A percentile compares a stretch with the other conserved stretches of the same genome.
phyloP scores from a whole-genome alignment of 1,140 invertebrate species.

The Aphidius gifuensis region DNA sequence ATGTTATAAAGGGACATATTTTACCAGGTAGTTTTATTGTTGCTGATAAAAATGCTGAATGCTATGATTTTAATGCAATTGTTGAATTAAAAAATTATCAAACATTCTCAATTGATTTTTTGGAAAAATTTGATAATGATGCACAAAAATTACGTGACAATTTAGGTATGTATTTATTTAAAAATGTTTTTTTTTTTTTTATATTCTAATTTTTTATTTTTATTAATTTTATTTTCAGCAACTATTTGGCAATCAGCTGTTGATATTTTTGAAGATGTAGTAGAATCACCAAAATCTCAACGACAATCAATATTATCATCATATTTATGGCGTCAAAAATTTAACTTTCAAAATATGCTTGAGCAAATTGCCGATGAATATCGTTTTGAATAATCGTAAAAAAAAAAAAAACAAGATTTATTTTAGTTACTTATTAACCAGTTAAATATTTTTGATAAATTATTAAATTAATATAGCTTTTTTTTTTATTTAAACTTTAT shows the following conservation, averaged over 20 bases:
- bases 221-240: slow-evolving; percentile 35
- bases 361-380: slow-evolving; percentile 51
- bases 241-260: slow-evolving; percentile 53
- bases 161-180: slow-evolving; percentile 34
- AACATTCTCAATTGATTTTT: slow-evolving; percentile 46
- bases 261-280: slow-evolving; percentile 51
- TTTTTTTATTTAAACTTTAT: neutral
- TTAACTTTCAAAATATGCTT: slow-evolving; percentile 50
- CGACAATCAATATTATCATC: slow-evolving; percentile 45
- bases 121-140: slow-evolving; percentile 48
- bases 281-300: slow-evolving; percentile 42
- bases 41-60: slow-evolving; percentile 46
- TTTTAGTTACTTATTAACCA: neutral
- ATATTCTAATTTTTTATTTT: neutral
- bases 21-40: slow-evolving; percentile 48
- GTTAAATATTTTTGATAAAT: neutral
- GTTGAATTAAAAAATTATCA: slow-evolving; percentile 45
- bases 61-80: slow-evolving; percentile 49
- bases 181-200: neutral
- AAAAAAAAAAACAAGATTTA: neutral
- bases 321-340: slow-evolving; percentile 52
- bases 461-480: slow-evolving; percentile 14
- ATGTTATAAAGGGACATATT: slow-evolving; percentile 42
- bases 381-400: slow-evolving; percentile 39
- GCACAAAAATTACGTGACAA: slow-evolving; percentile 43